Conservation (phyloP, 2,113 vertebrate species). For the Hiodon alosoides region DNA sequence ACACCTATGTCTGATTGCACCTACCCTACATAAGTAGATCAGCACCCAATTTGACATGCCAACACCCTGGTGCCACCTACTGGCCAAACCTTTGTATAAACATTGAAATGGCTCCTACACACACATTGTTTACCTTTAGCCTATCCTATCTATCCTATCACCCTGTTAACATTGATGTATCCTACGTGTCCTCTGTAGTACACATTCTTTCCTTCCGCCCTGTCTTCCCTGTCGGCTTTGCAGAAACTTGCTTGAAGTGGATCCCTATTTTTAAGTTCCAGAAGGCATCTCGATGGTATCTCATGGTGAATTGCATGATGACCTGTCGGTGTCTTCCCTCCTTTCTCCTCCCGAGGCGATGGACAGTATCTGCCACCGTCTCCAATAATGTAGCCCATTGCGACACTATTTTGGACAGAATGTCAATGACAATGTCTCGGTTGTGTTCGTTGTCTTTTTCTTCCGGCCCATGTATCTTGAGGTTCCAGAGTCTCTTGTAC, state of each 20-base stretch:
- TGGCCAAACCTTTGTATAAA: too few species aligned
- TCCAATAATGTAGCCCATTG: slow-evolving; percentile 4
- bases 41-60: too few species aligned
- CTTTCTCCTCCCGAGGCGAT: background rate
- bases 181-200: background rate
- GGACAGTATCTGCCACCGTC: background rate
- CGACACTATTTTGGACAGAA: background rate
- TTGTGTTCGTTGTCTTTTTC: background rate
- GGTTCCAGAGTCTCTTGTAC: slow-evolving; percentile 10
- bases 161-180: background rate
- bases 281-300: background rate
- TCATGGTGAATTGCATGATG: background rate
- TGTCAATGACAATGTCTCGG: background rate
- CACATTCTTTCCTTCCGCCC: background rate
- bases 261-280: background rate
- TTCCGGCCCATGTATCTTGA: slow-evolving; percentile 8
- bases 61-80: too few species aligned
- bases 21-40: too few species aligned
- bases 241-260: background rate
- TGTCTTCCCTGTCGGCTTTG: background rate
- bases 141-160: too few species aligned
- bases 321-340: background rate
- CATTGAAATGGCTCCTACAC: too few species aligned
- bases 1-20: too few species aligned
- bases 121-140: too few species aligned